Evolutionary conservation across 2,888 invertebrate species (phyloP), one percentile per base, ranked within the genome.

Genomic region (Argynnis bischoffii): DNA sequence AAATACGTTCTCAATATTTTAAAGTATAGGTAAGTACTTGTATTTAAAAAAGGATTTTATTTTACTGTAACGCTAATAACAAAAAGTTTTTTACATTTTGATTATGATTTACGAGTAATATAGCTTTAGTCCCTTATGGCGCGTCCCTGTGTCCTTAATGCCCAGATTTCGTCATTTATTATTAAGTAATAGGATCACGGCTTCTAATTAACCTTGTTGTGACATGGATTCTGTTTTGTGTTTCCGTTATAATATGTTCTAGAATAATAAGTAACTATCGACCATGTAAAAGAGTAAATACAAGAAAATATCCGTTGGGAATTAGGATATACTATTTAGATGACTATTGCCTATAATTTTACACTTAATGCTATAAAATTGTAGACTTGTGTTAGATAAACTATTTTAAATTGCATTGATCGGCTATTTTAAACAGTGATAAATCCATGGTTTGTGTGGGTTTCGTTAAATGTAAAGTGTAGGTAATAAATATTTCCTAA

Each of bases 131-230:
- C 72, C 79, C 83, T 80, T 78, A 55, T 56, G 76, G 70, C 80
- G 75, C 77, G 81, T 79, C 80, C 76, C 63, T 55, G 72, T 84
- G 78, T 78, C 81, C 84, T 78, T 81, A 83, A 86, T 82, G 82
- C 78, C 81, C 74, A 78, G 76, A 75, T 79, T 77, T 70, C 66
- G 76, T 82, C 80, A 86, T 86, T 87, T 86, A 86, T 83, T 79
- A 80, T 78, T 75, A 16, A 55, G 57, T 18, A 67, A 21, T 48
- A 47, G 55, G 63, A 69, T 47, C 65, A 70, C 50, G 59, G 64
- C 66, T 65, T 69, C 64, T 56, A 69, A 70, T 69, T 70, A 66
- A 71, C 59, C 55, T 60, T 61, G 66, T 69, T 67, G 59, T 54
- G 59, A 47, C 15, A 31, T 14, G 4, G 65, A 67, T 64, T 66